Conservation (phyloP, 1,140 invertebrate species). For the Neodiprion lecontei region DNA sequence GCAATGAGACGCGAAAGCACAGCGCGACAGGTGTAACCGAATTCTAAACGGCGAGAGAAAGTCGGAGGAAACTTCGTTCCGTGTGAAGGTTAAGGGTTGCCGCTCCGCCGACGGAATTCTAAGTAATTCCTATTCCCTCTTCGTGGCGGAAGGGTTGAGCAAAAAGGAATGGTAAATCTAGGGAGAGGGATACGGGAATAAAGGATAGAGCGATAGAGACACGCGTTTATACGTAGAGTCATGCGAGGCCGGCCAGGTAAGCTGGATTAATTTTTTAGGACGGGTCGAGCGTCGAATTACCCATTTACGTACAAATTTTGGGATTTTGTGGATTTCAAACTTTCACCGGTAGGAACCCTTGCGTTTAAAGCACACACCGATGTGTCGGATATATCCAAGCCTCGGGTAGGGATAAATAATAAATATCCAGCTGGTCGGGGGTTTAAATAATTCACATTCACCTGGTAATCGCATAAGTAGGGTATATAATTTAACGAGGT, state of each 20-base stretch:
- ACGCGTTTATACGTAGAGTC: background rate
- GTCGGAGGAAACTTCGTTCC: too few relatives aligned
- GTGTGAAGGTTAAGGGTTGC: too few relatives aligned
- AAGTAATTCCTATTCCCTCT: too few relatives aligned
- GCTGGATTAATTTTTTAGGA: background rate
- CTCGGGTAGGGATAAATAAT: background rate
- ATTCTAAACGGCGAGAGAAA: too few relatives aligned
- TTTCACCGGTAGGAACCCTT: background rate
- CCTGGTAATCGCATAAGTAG: background rate
- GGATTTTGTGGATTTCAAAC: background rate
- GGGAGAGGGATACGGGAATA: background rate
- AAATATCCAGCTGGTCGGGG: background rate
- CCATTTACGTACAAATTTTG: background rate
- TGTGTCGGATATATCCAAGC: background rate
- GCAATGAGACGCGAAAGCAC: too few relatives aligned
- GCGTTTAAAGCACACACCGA: background rate
- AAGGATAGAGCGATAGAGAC: too few relatives aligned
- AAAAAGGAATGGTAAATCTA: background rate
- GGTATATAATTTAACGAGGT: background rate
- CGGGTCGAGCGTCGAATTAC: background rate
- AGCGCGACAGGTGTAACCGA: too few relatives aligned
- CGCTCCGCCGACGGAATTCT: too few relatives aligned
- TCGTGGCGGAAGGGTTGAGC: background rate
- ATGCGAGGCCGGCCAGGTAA: background rate
- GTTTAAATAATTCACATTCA: background rate